Percentiles rank a stretch among this genome's conserved stretches.
Conservation (phyloP, 2,113 vertebrate species). For the Dendrocopos noguchii region DNA sequence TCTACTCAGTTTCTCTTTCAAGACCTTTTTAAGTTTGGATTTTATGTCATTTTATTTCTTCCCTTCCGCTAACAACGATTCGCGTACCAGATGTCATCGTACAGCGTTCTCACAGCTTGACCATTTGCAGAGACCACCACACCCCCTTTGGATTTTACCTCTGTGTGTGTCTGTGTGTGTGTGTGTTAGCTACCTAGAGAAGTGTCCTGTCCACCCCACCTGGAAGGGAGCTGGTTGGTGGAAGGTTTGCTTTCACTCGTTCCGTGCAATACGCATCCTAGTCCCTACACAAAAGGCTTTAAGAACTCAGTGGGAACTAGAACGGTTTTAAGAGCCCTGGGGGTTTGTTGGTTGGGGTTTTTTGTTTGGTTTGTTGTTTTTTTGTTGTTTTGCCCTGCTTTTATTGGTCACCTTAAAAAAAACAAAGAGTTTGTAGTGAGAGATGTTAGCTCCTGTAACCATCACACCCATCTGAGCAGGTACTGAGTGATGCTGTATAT, state of each 20-base stretch:
- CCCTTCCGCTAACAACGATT: slow-evolving; percentile 71
- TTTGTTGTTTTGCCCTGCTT: slow-evolving; percentile 72
- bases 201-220: slow-evolving; percentile 79
- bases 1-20: slow-evolving; percentile 75
- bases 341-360: no score
- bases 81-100: slow-evolving; percentile 78
- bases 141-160: slow-evolving; percentile 64
- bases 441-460: slow-evolving; percentile 86
- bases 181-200: slow-evolving; percentile 54
- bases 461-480: slow-evolving; percentile 98
- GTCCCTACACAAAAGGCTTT: slow-evolving; percentile 88
- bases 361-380: no score
- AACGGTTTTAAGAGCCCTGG: slow-evolving; percentile 77
- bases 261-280: slow-evolving; percentile 97
- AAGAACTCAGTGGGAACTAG: slow-evolving; percentile 86
- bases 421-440: slow-evolving; percentile 84
- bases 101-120: slow-evolving; percentile 80
- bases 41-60: slow-evolving; percentile 59
- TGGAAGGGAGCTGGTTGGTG: slow-evolving; percentile 83
- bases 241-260: slow-evolving; percentile 93
- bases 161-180: slow-evolving; percentile 4
- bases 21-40: slow-evolving; percentile 75
- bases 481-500: slow-evolving; percentile 97
- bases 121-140: slow-evolving; percentile 72
- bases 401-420: slow-evolving; percentile 79